Conservation (phyloP, 2,113 vertebrate species). For the Alouatta palliata region DNA sequence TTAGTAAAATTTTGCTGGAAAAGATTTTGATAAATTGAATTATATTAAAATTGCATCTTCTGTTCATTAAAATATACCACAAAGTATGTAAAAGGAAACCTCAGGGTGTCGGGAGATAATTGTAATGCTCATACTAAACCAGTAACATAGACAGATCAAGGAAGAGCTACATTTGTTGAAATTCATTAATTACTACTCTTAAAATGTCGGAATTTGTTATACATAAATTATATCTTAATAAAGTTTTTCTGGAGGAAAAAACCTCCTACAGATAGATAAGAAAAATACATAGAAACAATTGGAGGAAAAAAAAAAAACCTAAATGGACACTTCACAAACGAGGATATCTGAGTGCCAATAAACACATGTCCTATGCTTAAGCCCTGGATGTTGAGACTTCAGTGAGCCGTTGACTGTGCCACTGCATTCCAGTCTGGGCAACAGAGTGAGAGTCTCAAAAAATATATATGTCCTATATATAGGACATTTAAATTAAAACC, state of each 20-base stretch:
- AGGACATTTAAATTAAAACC: background rate
- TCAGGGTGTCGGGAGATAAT: background rate
- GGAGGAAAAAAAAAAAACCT: background rate
- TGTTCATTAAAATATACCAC: background rate
- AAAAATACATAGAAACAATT: background rate
- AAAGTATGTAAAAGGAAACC: background rate
- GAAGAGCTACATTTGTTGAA: background rate
- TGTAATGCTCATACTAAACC: background rate
- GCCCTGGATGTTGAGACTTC: no score
- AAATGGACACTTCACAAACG: background rate
- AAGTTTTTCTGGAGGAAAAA: background rate
- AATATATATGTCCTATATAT: background rate
- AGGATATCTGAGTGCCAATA: background rate
- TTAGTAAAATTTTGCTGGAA: no score
- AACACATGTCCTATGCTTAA: background rate
- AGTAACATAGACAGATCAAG: background rate
- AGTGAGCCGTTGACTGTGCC: no score
- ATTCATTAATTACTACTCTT: background rate
- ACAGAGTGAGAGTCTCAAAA: no score
- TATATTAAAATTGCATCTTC: background rate
- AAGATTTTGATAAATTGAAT: background rate
- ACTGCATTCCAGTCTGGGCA: no score
- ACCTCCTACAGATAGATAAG: background rate
- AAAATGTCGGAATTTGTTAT: background rate
- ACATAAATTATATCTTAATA: background rate